phyloP scores from a whole-genome alignment of 2,113 vertebrate genomes.

The Chrysochloris asiatica region DNA sequence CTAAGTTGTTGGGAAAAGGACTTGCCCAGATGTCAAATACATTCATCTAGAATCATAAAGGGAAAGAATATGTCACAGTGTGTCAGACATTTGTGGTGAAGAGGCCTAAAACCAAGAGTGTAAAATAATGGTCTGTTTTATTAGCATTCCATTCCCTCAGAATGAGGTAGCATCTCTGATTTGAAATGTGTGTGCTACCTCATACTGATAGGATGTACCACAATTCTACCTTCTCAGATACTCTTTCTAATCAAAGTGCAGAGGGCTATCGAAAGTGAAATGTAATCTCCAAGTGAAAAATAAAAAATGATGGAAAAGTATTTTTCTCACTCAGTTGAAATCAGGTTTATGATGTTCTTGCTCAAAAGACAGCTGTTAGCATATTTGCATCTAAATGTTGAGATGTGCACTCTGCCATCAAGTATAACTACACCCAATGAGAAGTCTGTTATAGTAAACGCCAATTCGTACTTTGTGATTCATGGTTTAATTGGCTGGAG shows the following conservation, averaged over 20 bases:
- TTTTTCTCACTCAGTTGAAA: slow-evolving; percentile 60
- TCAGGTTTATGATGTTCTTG: slow-evolving; percentile 66
- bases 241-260: slow-evolving; percentile 61
- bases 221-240: neutral
- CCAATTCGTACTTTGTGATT: neutral
- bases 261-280: slow-evolving; percentile 45
- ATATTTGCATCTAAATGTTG: slow-evolving; percentile 69
- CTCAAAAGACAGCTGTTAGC: slow-evolving; percentile 71
- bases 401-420: slow-evolving; percentile 28
- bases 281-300: slow-evolving; percentile 63
- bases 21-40: slow-evolving; percentile 52
- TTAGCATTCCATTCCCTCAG: slow-evolving; percentile 53
- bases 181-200: slow-evolving; percentile 55
- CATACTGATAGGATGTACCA: slow-evolving; percentile 2
- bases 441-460: slow-evolving; percentile 36
- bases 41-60: slow-evolving; percentile 43
- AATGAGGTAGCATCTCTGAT: slow-evolving; percentile 11
- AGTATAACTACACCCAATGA: neutral
- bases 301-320: slow-evolving; percentile 54
- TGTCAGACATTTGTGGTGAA: slow-evolving; percentile 45
- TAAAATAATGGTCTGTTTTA: slow-evolving; percentile 46
- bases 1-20: slow-evolving; percentile 48
- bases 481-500: slow-evolving; percentile 40
- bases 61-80: slow-evolving; percentile 33
- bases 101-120: slow-evolving; percentile 53